These are phyloP conservation scores for Chromobotia macracanthus DNA, from an alignment of 2,797 vertebrate species.

Conservation along the genomic window DNA sequence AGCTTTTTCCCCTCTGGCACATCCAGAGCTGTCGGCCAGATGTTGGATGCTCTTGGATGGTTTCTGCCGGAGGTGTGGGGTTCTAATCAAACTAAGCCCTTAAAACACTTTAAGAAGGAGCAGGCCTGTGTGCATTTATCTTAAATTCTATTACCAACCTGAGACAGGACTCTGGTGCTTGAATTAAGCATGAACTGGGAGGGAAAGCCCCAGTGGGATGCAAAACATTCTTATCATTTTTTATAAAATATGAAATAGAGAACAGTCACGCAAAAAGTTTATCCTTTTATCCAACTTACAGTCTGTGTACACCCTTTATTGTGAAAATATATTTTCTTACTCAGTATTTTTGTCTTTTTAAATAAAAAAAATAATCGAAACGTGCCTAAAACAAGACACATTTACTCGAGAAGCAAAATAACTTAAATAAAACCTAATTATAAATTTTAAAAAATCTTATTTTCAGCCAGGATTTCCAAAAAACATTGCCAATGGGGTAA, in stretches of 20 bases:
- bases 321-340: background rate
- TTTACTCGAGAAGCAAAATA: too few relatives aligned
- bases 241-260: conserved; percentile 40
- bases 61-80: conserved; percentile 45
- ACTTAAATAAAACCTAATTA: too few relatives aligned
- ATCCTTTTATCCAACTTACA: too few relatives aligned
- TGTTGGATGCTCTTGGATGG: conserved; percentile 50
- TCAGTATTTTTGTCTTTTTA: background rate
- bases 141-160: conserved; percentile 49
- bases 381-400: too few relatives aligned
- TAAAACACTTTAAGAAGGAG: conserved; percentile 46
- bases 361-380: too few relatives aligned
- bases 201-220: conserved; percentile 58
- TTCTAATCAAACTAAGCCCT: conserved; percentile 47
- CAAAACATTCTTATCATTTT: conserved; percentile 59
- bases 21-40: conserved; percentile 57
- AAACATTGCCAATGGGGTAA: too few relatives aligned
- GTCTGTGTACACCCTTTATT: background rate
- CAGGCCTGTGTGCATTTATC: conserved; percentile 41
- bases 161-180: conserved; percentile 36
- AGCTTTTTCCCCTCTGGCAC: conserved; percentile 55
- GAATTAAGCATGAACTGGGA: conserved; percentile 59
- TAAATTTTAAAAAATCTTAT: too few relatives aligned
- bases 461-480: too few relatives aligned
- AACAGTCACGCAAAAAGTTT: conserved; percentile 2